phyloP scores from a whole-genome alignment of 2,888 invertebrate species.

The Craniophora ligustri region DNA sequence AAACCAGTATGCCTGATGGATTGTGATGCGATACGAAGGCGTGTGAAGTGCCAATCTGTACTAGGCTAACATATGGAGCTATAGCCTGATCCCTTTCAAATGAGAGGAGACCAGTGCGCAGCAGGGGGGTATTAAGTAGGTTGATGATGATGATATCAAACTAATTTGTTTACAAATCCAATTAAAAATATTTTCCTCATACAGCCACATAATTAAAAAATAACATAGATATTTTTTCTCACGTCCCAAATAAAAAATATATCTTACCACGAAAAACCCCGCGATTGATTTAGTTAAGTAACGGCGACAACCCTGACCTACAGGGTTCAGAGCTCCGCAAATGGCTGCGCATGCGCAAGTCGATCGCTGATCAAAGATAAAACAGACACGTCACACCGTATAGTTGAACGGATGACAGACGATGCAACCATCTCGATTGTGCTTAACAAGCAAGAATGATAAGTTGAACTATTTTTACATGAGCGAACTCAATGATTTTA shows the following conservation, averaged over 20 bases:
- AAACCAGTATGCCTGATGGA: too few relatives aligned
- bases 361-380: constrained; percentile 39
- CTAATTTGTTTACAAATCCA: constrained; percentile 12
- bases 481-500: constrained; percentile 16
- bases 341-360: constrained; percentile 27
- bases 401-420: constrained; percentile 33
- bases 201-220: constrained; percentile 17
- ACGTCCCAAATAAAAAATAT: constrained; percentile 41
- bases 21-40: too few relatives aligned
- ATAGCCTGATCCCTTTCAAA: too few relatives aligned
- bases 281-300: constrained; percentile 42
- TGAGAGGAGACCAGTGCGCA: too few relatives aligned
- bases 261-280: constrained; percentile 38
- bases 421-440: constrained; percentile 32
- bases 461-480: constrained; percentile 17
- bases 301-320: constrained; percentile 52
- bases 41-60: too few relatives aligned
- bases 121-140: too few relatives aligned
- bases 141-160: too few relatives aligned
- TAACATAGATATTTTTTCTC: constrained; percentile 40
- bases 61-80: too few relatives aligned
- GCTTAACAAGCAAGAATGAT: constrained; percentile 38
- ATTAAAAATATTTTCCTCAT: constrained; percentile 21
- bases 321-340: constrained; percentile 42
- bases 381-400: constrained; percentile 35